A percentile compares a stretch with the other conserved stretches of the same genome.
phyloP scores from a whole-genome alignment of 2,888 invertebrate genomes.

The Beris chalybata region DNA sequence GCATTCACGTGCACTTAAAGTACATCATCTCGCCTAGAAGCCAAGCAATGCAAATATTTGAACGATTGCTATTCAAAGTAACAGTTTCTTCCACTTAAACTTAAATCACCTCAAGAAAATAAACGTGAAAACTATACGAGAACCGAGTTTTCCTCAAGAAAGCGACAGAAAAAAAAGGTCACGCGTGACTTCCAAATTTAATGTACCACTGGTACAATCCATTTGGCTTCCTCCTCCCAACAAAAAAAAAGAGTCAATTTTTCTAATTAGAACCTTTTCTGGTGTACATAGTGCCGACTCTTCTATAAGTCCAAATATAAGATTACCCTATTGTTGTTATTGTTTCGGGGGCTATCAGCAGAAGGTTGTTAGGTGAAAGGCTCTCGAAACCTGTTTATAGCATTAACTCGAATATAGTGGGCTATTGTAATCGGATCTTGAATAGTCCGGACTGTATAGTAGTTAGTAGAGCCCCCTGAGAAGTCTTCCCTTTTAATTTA shows the following conservation, averaged over 20 bases:
- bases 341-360: too few relatives aligned
- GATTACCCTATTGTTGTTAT: too few relatives aligned
- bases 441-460: neutral
- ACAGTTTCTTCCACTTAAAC: too few relatives aligned
- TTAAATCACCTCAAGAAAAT: too few relatives aligned
- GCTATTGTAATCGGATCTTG: conserved; percentile 11
- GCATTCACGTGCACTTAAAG: too few relatives aligned
- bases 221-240: neutral
- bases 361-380: conserved; percentile 11
- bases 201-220: neutral
- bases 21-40: too few relatives aligned
- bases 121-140: neutral
- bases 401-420: conserved; percentile 15
- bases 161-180: neutral
- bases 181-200: conserved; percentile 13
- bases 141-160: neutral
- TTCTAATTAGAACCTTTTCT: conserved; percentile 10
- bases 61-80: too few relatives aligned
- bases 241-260: neutral
- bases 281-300: too few relatives aligned
- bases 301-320: too few relatives aligned
- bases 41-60: too few relatives aligned
- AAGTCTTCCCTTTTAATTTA: conserved; percentile 6
- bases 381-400: conserved; percentile 24
- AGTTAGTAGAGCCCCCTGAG: conserved; percentile 1